These are phyloP conservation scores for Lithophane leautieri DNA, from an alignment of 2,888 invertebrate genomes.

Conservation along the genomic window DNA sequence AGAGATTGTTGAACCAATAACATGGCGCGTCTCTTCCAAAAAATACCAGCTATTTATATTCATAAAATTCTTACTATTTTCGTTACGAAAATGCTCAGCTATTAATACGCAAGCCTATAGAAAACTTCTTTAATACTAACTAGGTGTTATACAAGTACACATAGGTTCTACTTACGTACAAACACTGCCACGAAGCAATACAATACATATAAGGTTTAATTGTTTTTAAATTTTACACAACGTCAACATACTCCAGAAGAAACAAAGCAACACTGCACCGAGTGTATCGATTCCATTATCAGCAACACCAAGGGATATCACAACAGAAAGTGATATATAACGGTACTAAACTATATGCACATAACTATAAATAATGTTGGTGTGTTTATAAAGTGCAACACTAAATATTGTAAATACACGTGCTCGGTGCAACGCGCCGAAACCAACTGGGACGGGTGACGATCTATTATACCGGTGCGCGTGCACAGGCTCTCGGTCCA, in stretches of 20 bases:
- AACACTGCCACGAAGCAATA: constrained; percentile 55
- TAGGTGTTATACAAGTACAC: constrained; percentile 26
- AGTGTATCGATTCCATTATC: constrained; percentile 72
- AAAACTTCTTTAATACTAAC: constrained; percentile 9
- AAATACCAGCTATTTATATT: constrained; percentile 54
- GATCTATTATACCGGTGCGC: constrained; percentile 89
- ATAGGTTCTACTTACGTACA: constrained; percentile 59
- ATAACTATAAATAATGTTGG: constrained; percentile 63
- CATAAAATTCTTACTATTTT: constrained; percentile 44
- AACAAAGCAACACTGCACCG: constrained; percentile 62
- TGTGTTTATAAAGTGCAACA: constrained; percentile 73
- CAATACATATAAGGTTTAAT: constrained; percentile 46
- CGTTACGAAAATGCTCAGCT: constrained; percentile 41
- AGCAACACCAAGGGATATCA: constrained; percentile 66
- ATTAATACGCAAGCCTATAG: constrained; percentile 39
- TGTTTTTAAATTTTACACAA: constrained; percentile 63
- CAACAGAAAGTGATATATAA: constrained; percentile 51
- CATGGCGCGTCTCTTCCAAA: constrained; percentile 50
- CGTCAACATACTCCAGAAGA: constrained; percentile 58
- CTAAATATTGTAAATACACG: constrained; percentile 83
- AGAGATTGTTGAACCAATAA: constrained; percentile 60
- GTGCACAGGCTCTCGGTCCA: constrained; percentile 88
- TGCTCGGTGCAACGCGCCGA: constrained; percentile 88
- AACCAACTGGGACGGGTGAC: constrained; percentile 89
- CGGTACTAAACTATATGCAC: constrained; percentile 61